A percentile compares a stretch with the other conserved stretches of the same genome.
These are phyloP conservation scores for Corythucha ciliata DNA, from an alignment of 2,888 invertebrate species.

Conservation along the genomic window DNA sequence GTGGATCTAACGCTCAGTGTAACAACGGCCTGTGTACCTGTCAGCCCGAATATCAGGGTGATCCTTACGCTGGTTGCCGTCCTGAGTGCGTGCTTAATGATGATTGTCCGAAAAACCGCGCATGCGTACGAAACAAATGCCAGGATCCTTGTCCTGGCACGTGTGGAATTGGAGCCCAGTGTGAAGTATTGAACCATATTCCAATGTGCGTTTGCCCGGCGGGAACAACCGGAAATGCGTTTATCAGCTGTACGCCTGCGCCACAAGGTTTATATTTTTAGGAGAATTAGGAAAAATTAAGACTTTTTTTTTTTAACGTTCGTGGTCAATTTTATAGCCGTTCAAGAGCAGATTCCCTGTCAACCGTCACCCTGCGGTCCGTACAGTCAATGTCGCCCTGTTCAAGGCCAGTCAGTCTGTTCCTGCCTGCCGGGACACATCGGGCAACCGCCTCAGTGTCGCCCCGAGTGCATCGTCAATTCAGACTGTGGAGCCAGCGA, in stretches of 20 bases:
- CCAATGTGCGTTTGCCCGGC: slow-evolving; percentile 56
- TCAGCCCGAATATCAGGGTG: slow-evolving; percentile 58
- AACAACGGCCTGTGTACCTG: slow-evolving; percentile 59
- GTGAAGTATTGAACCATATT: slow-evolving; percentile 55
- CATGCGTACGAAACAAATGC: slow-evolving; percentile 57
- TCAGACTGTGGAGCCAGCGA: slow-evolving; percentile 67
- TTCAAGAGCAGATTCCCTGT: slow-evolving; percentile 55
- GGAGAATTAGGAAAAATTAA: slow-evolving; percentile 39
- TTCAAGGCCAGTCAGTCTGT: slow-evolving; percentile 57
- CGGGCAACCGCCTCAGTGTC: slow-evolving; percentile 70
- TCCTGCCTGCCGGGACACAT: slow-evolving; percentile 65
- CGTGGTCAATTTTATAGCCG: no score
- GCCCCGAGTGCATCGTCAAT: slow-evolving; percentile 74
- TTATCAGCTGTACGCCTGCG: slow-evolving; percentile 52
- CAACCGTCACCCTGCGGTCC: slow-evolving; percentile 73
- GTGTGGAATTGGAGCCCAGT: slow-evolving; percentile 54
- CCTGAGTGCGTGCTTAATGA: slow-evolving; percentile 68
- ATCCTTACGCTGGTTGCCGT: slow-evolving; percentile 62
- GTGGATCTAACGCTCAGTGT: slow-evolving; percentile 51
- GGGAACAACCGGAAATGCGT: slow-evolving; percentile 60
- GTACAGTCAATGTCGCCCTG: slow-evolving; percentile 59
- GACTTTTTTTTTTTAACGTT: no score
- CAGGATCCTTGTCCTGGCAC: slow-evolving; percentile 54
- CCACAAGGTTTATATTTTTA: slow-evolving; percentile 47
- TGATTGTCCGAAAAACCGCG: slow-evolving; percentile 57